These are phyloP conservation scores for Lampropteryx suffumata DNA, from an alignment of 2,888 invertebrate species.

Conservation along the genomic window DNA sequence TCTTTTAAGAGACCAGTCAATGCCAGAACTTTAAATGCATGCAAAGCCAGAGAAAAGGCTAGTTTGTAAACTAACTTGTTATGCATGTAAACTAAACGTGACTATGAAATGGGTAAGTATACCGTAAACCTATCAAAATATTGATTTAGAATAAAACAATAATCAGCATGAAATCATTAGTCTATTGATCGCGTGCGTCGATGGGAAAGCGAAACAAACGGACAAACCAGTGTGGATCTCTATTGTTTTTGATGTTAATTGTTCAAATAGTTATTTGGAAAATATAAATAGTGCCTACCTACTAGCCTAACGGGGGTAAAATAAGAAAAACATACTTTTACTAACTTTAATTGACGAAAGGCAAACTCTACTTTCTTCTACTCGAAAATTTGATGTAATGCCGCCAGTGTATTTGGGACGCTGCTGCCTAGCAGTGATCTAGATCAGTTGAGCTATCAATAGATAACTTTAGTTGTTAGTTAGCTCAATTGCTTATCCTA, in stretches of 20 bases:
- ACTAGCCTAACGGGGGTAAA: no score
- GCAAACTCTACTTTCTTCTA: no score
- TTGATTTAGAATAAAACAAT: slow-evolving; percentile 24
- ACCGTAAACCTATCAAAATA: slow-evolving; percentile 24
- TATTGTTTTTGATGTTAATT: slow-evolving; percentile 22
- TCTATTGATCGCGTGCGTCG: slow-evolving; percentile 21
- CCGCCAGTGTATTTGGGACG: no score
- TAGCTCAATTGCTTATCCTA: no score
- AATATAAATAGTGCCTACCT: background rate
- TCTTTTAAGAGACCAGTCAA: no score
- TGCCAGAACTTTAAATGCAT: background rate
- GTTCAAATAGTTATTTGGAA: slow-evolving; percentile 14
- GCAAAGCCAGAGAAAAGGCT: no score
- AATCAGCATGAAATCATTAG: slow-evolving; percentile 20
- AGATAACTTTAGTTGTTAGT: no score
- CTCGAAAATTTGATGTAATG: no score
- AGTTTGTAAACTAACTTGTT: slow-evolving; percentile 1
- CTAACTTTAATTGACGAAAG: no score
- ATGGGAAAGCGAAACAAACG: slow-evolving; percentile 30
- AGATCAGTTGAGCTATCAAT: no score
- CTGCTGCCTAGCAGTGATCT: no score
- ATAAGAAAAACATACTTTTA: no score
- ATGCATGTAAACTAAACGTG: slow-evolving; percentile 22
- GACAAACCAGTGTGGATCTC: slow-evolving; percentile 17
- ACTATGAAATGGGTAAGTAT: slow-evolving; percentile 25